Evolutionary conservation across 2,113 vertebrate species (phyloP).

Genomic region (Parus major): DNA sequence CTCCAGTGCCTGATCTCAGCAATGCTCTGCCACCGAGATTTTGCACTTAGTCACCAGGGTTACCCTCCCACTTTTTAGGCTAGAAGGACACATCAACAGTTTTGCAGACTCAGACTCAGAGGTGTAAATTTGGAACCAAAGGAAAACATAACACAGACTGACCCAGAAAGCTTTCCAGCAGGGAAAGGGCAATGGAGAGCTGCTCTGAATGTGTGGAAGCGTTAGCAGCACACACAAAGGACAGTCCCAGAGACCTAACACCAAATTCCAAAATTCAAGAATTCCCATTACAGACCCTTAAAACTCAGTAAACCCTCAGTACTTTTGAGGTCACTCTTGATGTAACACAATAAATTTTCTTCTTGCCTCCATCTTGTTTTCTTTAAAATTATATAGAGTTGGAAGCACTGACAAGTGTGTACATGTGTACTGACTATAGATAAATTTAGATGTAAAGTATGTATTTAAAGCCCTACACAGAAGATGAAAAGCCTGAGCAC

Average conservation of each 20-base stretch:
- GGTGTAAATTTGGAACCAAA: not conserved
- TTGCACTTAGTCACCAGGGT: not conserved
- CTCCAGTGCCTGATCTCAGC: not conserved
- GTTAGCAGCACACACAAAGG: not conserved
- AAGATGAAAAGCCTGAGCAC: not conserved
- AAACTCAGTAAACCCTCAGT: not conserved
- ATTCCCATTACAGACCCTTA: not conserved
- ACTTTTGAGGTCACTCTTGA: not conserved
- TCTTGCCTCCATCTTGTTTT: not conserved
- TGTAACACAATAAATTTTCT: not conserved
- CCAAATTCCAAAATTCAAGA: not conserved
- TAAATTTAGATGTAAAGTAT: not conserved
- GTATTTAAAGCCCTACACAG: not conserved
- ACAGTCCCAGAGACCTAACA: not conserved
- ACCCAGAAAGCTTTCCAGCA: not conserved
- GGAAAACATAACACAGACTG: not conserved
- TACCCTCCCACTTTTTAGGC: not conserved
- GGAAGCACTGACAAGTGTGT: not conserved
- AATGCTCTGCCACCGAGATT: not conserved
- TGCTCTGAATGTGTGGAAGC: fast-evolving
- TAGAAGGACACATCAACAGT: not conserved
- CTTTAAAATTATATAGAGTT: not conserved
- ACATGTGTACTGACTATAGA: not conserved
- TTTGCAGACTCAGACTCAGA: not conserved
- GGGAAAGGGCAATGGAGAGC: not conserved